Conservation (phyloP, 1,140 invertebrate species). For the Papilio dardanus region DNA sequence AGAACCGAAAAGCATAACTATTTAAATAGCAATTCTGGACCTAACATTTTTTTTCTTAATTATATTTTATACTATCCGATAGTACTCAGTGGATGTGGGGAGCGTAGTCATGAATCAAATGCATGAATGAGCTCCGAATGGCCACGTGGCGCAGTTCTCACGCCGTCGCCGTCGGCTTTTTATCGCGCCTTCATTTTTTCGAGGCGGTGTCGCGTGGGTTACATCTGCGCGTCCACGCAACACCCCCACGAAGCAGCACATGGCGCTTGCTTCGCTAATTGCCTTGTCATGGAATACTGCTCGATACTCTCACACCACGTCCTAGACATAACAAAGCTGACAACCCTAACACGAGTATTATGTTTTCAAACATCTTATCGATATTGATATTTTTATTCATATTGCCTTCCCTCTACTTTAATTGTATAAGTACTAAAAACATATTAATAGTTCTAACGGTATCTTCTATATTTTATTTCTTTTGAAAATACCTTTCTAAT, state of each 20-base stretch:
- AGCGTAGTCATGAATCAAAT: constrained; percentile 76
- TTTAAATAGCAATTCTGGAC: too few relatives aligned
- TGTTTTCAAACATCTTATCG: not conserved
- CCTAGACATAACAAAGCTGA: not conserved
- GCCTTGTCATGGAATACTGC: constrained; percentile 58
- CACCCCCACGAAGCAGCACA: constrained; percentile 69
- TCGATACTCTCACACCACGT: constrained; percentile 18
- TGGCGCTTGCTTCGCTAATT: constrained; percentile 74
- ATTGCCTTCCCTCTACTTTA: not conserved
- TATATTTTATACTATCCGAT: not conserved
- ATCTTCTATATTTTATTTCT: not conserved
- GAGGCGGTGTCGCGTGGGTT: constrained; percentile 67
- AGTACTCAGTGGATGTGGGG: constrained; percentile 29
- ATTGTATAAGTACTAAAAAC: too few relatives aligned
- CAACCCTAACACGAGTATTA: not conserved
- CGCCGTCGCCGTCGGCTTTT: constrained; percentile 67
- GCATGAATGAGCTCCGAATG: constrained; percentile 71
- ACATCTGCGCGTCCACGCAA: constrained; percentile 62
- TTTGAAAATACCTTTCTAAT: constrained; percentile 1
- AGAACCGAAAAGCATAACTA: too few relatives aligned
- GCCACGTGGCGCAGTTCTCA: constrained; percentile 78
- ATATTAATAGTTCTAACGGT: not conserved
- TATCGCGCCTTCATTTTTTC: constrained; percentile 67
- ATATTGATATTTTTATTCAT: not conserved
- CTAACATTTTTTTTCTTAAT: too few relatives aligned